These are phyloP conservation scores for Percina caprodes DNA, from an alignment of 2,113 vertebrate genomes.

Conservation along the genomic window DNA sequence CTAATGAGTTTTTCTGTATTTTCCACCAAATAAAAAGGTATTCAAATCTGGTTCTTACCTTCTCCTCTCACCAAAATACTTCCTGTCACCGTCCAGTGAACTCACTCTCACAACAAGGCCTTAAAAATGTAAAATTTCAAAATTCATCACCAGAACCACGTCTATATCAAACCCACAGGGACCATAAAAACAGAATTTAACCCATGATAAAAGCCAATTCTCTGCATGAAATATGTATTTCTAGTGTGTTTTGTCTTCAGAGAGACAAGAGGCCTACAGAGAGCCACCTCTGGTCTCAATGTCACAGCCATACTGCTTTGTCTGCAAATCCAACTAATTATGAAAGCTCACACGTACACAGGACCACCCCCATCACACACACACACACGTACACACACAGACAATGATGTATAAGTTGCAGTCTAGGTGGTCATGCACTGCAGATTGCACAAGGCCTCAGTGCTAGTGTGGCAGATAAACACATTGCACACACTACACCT, in stretches of 20 bases:
- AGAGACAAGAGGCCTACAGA: neutral
- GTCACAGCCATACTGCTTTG: slow-evolving; percentile 63
- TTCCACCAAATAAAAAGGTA: neutral
- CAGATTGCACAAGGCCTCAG: slow-evolving; percentile 62
- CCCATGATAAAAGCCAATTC: neutral
- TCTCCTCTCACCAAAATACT: neutral
- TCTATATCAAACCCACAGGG: slow-evolving; percentile 2
- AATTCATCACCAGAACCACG: neutral
- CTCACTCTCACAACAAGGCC: slow-evolving; percentile 2
- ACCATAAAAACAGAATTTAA: neutral
- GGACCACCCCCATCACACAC: slow-evolving; percentile 24
- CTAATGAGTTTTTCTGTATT: neutral
- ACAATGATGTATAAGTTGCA: slow-evolving; percentile 68
- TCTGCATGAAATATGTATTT: slow-evolving; percentile 2
- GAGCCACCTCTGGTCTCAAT: slow-evolving; percentile 55
- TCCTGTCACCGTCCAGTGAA: neutral
- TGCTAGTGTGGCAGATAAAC: slow-evolving; percentile 26
- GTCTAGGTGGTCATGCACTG: slow-evolving; percentile 54
- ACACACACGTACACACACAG: neutral
- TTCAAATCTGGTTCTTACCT: neutral
- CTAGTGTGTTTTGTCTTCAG: neutral
- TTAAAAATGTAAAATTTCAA: slow-evolving; percentile 36
- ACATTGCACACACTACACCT: neutral
- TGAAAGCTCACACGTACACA: slow-evolving; percentile 52
- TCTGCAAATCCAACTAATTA: slow-evolving; percentile 70